A percentile compares a stretch with the other conserved stretches of the same genome.
These are phyloP conservation scores for Geotria australis DNA, from an alignment of 2,797 vertebrate species.

Conservation along the genomic window DNA sequence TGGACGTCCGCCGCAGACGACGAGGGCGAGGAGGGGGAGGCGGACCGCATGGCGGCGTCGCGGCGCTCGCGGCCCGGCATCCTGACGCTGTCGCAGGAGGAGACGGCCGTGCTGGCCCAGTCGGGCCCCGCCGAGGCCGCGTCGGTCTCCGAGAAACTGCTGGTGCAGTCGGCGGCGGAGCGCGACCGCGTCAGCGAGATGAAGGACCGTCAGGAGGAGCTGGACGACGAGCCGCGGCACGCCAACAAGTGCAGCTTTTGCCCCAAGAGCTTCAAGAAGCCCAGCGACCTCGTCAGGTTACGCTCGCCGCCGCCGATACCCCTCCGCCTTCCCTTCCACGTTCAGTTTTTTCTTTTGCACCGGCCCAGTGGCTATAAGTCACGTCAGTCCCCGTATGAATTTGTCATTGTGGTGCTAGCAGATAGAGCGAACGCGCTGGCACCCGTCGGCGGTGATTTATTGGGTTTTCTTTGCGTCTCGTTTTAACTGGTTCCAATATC, in stretches of 20 bases:
- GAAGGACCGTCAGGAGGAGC: conserved; percentile 54
- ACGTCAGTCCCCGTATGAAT: no score
- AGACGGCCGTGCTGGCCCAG: conserved; percentile 66
- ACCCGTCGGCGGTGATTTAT: no score
- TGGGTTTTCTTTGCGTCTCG: no score
- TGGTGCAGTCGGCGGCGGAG: conserved; percentile 78
- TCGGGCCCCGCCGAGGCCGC: conserved; percentile 52
- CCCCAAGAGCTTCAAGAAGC: conserved; percentile 98
- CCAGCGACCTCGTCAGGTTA: conserved; percentile 85
- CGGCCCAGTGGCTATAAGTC: no score
- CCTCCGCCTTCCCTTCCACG: no score
- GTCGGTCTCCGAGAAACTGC: conserved; percentile 70
- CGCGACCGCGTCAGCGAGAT: conserved; percentile 87
- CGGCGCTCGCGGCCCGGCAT: conserved; percentile 48
- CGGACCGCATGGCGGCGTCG: conserved; percentile 1
- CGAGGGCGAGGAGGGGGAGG: no score
- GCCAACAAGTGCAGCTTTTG: conserved; percentile 71
- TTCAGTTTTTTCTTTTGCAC: no score
- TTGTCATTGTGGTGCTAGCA: no score
- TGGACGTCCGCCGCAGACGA: no score
- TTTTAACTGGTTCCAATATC: no score
- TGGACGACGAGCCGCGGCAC: conserved; percentile 68
- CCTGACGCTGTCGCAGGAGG: conserved; percentile 84
- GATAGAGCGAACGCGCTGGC: no score
- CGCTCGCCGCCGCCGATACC: not conserved